Conservation (phyloP, 2,113 vertebrate species). For the Catharus bicknelli region DNA sequence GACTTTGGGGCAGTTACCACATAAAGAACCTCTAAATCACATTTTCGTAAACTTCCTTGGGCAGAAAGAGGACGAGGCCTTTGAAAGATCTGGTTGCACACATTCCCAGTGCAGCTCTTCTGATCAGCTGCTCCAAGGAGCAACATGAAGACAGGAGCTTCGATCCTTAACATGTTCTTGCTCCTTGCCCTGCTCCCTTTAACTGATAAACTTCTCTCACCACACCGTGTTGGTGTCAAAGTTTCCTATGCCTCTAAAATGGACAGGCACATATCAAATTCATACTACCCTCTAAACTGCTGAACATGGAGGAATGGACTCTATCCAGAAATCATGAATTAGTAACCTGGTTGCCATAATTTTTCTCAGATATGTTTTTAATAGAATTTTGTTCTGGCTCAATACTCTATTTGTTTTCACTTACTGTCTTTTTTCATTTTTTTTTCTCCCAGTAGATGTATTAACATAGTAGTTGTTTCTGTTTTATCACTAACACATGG, state of each 20-base stretch:
- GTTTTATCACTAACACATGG: conserved; percentile 17
- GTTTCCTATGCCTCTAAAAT: background rate
- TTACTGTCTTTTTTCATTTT: background rate
- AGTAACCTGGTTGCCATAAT: background rate
- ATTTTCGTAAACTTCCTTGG: background rate
- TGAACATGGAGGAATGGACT: background rate
- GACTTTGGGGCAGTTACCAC: background rate
- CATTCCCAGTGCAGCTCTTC: rapidly evolving
- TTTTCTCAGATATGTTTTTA: background rate
- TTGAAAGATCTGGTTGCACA: background rate
- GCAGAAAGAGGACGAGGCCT: background rate
- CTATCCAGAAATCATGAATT: background rate
- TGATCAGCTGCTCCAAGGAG: background rate
- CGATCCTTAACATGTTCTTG: background rate
- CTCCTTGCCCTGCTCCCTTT: background rate
- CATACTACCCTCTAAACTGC: background rate
- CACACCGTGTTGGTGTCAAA: background rate
- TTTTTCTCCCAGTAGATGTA: background rate
- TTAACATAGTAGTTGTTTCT: background rate
- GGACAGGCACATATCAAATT: background rate
- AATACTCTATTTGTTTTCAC: conserved; percentile 10
- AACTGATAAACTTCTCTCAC: background rate
- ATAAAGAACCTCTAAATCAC: background rate
- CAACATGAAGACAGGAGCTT: background rate
- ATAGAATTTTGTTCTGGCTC: background rate